Evolutionary conservation across 1,140 invertebrate species (phyloP).

Genomic region (Drosophila grimshawi): DNA sequence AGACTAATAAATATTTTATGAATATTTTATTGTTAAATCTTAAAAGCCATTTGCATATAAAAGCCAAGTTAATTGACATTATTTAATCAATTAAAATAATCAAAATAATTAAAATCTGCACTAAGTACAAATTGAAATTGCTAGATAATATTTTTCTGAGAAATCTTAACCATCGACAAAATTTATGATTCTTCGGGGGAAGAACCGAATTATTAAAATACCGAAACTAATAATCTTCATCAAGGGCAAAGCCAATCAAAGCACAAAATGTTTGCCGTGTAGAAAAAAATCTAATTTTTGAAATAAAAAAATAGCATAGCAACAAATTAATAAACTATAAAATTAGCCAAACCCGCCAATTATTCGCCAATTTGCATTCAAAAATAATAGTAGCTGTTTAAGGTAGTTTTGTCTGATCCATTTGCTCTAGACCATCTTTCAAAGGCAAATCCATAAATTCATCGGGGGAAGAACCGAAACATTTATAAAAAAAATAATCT

Average conservation of each 20-base stretch:
- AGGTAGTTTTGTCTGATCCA: too few species aligned
- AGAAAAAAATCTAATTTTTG: too few species aligned
- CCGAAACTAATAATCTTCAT: background rate
- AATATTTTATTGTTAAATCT: background rate
- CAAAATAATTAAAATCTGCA: background rate
- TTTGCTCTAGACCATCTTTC: too few species aligned
- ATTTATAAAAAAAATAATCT: background rate
- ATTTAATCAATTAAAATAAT: constrained; percentile 4
- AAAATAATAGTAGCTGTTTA: too few species aligned
- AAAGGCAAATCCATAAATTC: too few species aligned
- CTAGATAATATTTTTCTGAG: constrained; percentile 6
- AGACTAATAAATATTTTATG: constrained; percentile 18
- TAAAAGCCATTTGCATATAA: constrained; percentile 4
- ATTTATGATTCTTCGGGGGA: background rate
- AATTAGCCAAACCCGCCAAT: background rate
- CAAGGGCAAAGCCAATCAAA: too few species aligned
- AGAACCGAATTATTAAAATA: background rate
- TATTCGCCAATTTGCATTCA: background rate
- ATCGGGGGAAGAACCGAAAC: too few species aligned
- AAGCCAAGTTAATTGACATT: constrained; percentile 24
- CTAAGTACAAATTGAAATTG: constrained; percentile 8
- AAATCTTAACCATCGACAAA: background rate
- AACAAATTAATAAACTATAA: background rate
- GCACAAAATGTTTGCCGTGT: too few species aligned
- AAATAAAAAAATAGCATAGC: background rate